A percentile compares a stretch with the other conserved stretches of the same genome.
Evolutionary conservation across 1,140 invertebrate genomes (phyloP).

Genomic region (Temnothorax longispinosus): DNA sequence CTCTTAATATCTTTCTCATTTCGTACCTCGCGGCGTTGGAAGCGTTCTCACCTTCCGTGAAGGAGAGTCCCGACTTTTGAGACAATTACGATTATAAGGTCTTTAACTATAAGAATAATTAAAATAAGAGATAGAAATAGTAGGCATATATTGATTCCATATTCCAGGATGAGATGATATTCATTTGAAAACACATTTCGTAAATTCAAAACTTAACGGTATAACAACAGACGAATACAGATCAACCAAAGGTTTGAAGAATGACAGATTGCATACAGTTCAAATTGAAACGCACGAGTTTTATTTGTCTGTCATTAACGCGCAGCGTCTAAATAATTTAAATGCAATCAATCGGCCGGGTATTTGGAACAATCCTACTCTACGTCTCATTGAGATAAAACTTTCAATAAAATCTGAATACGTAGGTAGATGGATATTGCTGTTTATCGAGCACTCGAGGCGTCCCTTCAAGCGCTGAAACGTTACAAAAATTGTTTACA

Average conservation of each 20-base stretch:
- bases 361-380: not conserved
- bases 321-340: not conserved
- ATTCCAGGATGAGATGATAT: no score
- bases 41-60: not conserved
- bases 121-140: not conserved
- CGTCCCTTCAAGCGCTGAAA: not conserved
- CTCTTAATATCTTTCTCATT: not conserved
- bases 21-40: not conserved
- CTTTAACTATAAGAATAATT: not conserved
- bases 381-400: not conserved
- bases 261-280: no score
- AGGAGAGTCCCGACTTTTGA: not conserved
- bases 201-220: no score
- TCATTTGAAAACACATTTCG: no score
- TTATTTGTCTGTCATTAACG: not conserved
- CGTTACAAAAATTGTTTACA: not conserved
- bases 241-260: no score
- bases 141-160: not conserved
- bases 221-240: no score
- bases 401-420: conserved; percentile 13
- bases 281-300: no score
- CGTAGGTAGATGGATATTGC: not conserved
- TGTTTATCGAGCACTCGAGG: not conserved
- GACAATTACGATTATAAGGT: not conserved
- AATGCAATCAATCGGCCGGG: not conserved